A percentile compares a stretch with the other conserved stretches of the same genome.
Conservation (phyloP, 2,888 invertebrate genomes). For the Drosophila affinis region DNA sequence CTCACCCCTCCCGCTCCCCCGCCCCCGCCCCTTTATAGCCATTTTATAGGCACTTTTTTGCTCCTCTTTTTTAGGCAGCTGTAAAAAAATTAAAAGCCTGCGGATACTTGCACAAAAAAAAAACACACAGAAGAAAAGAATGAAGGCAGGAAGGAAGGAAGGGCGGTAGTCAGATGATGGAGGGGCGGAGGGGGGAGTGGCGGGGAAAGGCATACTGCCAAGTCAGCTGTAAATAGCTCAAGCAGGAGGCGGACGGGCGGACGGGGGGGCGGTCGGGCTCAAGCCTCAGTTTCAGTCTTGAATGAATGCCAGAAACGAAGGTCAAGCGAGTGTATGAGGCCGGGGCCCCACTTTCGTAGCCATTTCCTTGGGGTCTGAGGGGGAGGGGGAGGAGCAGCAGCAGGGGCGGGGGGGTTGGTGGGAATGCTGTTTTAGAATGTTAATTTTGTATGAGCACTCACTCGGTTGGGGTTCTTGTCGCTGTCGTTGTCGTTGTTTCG, state of each 20-base stretch:
- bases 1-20: conserved; percentile 9
- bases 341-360: conserved; percentile 16
- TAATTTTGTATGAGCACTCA: conserved; percentile 61
- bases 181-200: too few species aligned
- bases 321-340: conserved; percentile 52
- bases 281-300: conserved; percentile 23
- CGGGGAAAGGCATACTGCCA: conserved; percentile 51
- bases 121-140: background rate
- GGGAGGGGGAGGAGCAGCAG: too few species aligned
- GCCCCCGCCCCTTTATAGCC: conserved; percentile 2
- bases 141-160: too few species aligned
- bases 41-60: background rate
- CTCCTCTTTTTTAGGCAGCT: conserved; percentile 55
- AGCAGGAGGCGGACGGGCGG: conserved; percentile 10
- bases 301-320: conserved; percentile 52
- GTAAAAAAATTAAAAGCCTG: conserved; percentile 67
- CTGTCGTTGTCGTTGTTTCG: background rate
- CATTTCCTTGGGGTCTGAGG: background rate
- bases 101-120: conserved; percentile 48
- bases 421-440: conserved; percentile 52
- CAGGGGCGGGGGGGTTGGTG: conserved; percentile 1
- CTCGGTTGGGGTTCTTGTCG: background rate
- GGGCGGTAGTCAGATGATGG: too few species aligned
- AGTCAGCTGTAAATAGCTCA: conserved; percentile 62
- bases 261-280: conserved; percentile 8